Evolutionary conservation across 2,888 invertebrate genomes (phyloP), one percentile per base, ranked within the genome.

Genomic region (Sympetrum striolatum): DNA sequence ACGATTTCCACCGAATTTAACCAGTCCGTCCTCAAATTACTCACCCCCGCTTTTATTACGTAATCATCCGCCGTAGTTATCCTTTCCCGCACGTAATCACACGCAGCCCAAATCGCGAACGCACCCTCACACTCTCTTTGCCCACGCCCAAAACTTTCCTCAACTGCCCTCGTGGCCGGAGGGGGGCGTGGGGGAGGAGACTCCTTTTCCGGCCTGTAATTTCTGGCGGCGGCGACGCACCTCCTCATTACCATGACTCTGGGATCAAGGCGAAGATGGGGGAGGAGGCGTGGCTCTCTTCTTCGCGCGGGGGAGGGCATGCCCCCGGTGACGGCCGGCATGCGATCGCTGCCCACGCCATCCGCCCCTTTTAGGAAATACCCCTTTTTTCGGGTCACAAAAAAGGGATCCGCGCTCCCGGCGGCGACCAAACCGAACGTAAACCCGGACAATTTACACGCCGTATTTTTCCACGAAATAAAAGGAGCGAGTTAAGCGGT

Each of bases 191-290:
- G 39, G 31, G 22, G 35, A 35, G 58, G 82, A 58, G 39, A 18
- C 86, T 86, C 86, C 86, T 86, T 82, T 82, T 60, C 60, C 86
- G 86, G 86, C 60, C 86, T 86, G 60, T 86, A 86, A 86, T 86
- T 86, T 86, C 37, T 18, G 64, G 60, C 60, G 86, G 82, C 58
- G 82, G 82, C 81, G 81, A 60, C 58, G 86, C 58, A 64, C 86
- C 86, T 18, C 60, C 86, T 86, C 58, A 86, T 86, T 86, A 64
- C 86, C 37, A 37, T 58, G 58, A 53, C 35, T n/a, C 39, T 18
- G 81, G 81, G 39, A 18, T 48, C 44, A 44, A 53, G 53, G 60
- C 37, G 64, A 60, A 37, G 81, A 25, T 81, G 39, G 48, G 44
- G 81, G 18, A 58, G 64, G 58, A 12, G 82, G 82, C 58, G 82